These are phyloP conservation scores for Corythaixoides concolor DNA, from an alignment of 2,113 vertebrate species.

Conservation along the genomic window DNA sequence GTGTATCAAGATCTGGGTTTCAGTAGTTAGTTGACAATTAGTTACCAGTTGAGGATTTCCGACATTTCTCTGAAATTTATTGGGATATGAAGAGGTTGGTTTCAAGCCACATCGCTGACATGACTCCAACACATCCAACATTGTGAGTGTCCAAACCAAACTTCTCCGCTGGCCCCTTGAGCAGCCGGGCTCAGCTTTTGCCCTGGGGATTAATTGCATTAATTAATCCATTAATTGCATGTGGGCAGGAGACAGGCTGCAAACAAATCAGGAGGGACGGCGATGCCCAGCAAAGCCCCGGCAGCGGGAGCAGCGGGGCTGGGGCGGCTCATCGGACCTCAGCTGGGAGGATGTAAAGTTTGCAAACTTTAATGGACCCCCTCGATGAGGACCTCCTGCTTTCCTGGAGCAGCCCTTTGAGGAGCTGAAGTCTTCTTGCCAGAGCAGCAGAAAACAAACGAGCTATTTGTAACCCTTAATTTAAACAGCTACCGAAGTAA, in stretches of 20 bases:
- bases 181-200: not conserved
- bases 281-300: not conserved
- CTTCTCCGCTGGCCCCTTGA: rapidly evolving
- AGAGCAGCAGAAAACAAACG: not conserved
- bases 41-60: constrained; percentile 32
- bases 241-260: not conserved
- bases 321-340: rapidly evolving
- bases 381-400: rapidly evolving
- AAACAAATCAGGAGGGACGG: not conserved
- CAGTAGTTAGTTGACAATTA: constrained; percentile 23
- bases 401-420: not conserved
- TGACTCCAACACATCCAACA: rapidly evolving
- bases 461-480: constrained; percentile 60
- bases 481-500: constrained; percentile 60
- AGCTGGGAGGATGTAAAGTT: not conserved
- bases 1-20: not conserved
- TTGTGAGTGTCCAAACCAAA: not conserved
- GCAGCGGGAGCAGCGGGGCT: rapidly evolving
- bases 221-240: rapidly evolving
- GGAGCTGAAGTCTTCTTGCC: not conserved
- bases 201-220: too few relatives aligned
- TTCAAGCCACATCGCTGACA: not conserved
- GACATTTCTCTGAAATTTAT: not conserved
- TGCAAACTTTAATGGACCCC: not conserved
- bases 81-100: not conserved